Evolutionary conservation across 2,113 vertebrate genomes (phyloP).

Genomic region (Dicaeum eximium): DNA sequence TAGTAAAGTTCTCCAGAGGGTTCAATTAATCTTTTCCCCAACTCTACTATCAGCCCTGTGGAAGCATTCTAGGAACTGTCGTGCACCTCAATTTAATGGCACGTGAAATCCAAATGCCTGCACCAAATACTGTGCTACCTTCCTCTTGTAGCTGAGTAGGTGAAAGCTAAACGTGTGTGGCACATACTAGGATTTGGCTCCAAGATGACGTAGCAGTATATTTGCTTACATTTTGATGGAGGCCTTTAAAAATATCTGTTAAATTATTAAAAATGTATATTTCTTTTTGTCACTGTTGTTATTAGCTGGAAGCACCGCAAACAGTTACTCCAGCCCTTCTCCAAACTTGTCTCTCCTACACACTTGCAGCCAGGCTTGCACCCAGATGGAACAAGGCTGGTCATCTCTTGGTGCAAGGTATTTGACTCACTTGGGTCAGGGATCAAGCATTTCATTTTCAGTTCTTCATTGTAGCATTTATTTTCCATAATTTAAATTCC

Average conservation of each 20-base stretch:
- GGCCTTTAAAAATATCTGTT: background rate
- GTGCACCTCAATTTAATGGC: background rate
- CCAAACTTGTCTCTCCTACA: conserved; percentile 84
- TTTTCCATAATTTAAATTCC: background rate
- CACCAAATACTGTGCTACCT: background rate
- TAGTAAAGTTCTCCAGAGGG: background rate
- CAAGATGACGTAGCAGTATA: background rate
- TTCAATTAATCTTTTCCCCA: background rate
- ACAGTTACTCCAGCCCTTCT: conserved; percentile 75
- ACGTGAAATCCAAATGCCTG: background rate
- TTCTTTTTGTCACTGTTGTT: conserved; percentile 2
- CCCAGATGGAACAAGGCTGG: conserved; percentile 89
- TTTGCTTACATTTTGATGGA: background rate
- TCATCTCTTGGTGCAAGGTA: conserved; percentile 83
- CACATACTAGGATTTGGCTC: background rate
- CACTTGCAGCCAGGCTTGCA: conserved; percentile 76
- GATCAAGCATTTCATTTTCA: background rate
- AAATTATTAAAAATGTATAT: background rate
- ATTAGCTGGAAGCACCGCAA: conserved; percentile 74
- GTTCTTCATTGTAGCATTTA: background rate
- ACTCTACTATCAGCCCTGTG: background rate
- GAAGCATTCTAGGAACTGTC: background rate
- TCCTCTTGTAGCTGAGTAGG: background rate
- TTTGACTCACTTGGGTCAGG: background rate
- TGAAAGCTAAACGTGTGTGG: background rate